Evolutionary conservation across 2,797 vertebrate genomes (phyloP), one percentile per base, ranked within the genome.

Genomic region (Hoplostethus mediterraneus): DNA sequence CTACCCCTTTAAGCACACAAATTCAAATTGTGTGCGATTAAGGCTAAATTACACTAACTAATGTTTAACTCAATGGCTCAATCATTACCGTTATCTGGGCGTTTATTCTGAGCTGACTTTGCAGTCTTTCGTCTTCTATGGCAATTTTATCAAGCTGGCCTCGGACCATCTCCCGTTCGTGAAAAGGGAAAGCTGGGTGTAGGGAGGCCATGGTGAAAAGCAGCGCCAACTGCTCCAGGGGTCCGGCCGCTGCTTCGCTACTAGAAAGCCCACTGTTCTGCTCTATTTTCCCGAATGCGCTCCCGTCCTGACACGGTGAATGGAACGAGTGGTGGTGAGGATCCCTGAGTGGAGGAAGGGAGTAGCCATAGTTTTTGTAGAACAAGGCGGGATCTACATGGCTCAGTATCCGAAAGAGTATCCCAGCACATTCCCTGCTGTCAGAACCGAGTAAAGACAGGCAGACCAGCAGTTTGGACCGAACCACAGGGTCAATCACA

Each of bases 131-230:
- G 68, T 90, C 90, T n/a, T 83, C 85, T 0, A 90, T 13, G 25
- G 74, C 31, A 0, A 97, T 93, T 52, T 93, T 90, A 47, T 96
- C 96, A 17, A 97, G 92, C 71, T 96, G 95, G 45, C 90, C 93
- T 53, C 96, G 85, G 71, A 98, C 91, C 12, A 94, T 96, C 86
- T 97, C 96, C 68, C 96, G 94, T 79, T 98, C 97, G 87, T 98
- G 97, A 83, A 98, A 98, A 17, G 96, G 96, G 81, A 98, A 97
- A 25, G 97, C 97, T 30, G 97, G 97, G 90, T 98, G 97, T 28
- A 98, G 88, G 0, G 97, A 97, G 42, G 97, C 97, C 97, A 98
- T 98, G 60, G 96, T 97, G 63, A 96, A 97, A 5, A 98, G 97
- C 89, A 98, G 91, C 30, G 96, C 93, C 80, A 98, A 72, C 85